These are phyloP conservation scores for Neoarius graeffei DNA, from an alignment of 2,113 vertebrate species.

Conservation along the genomic window DNA sequence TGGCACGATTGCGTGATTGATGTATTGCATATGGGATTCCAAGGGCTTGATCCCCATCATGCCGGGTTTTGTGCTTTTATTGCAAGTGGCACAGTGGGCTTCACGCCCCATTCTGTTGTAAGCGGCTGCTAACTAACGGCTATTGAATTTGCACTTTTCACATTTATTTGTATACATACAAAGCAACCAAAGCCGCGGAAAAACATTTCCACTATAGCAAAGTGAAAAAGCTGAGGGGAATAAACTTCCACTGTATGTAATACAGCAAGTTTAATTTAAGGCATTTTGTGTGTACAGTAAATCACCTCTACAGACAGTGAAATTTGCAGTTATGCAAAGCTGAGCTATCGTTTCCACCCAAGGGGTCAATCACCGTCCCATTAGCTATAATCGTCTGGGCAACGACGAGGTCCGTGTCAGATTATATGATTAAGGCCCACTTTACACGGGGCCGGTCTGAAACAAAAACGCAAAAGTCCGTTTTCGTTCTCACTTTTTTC, in stretches of 20 bases:
- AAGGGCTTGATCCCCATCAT: too few species aligned
- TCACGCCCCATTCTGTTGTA: neutral
- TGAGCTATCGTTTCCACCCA: neutral
- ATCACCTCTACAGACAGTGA: slow-evolving; percentile 7
- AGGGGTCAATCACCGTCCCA: neutral
- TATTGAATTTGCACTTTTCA: neutral
- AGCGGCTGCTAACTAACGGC: neutral
- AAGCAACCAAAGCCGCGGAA: neutral
- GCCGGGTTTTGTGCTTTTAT: neutral
- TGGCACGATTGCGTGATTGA: neutral
- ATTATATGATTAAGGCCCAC: neutral
- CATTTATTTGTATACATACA: neutral
- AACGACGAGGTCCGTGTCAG: neutral
- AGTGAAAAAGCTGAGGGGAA: neutral
- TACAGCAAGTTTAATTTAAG: neutral
- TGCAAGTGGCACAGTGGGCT: neutral
- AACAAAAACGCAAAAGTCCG: too few species aligned
- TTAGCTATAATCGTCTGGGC: neutral
- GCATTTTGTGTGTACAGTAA: neutral
- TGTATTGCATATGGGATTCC: neutral
- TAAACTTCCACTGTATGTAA: neutral
- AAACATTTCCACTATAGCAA: neutral
- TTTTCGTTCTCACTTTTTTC: too few species aligned
- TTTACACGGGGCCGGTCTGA: too few species aligned
- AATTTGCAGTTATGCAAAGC: slow-evolving; percentile 2